These are phyloP conservation scores for Anabacerthia variegaticeps DNA, from an alignment of 2,797 vertebrate genomes.

Conservation along the genomic window DNA sequence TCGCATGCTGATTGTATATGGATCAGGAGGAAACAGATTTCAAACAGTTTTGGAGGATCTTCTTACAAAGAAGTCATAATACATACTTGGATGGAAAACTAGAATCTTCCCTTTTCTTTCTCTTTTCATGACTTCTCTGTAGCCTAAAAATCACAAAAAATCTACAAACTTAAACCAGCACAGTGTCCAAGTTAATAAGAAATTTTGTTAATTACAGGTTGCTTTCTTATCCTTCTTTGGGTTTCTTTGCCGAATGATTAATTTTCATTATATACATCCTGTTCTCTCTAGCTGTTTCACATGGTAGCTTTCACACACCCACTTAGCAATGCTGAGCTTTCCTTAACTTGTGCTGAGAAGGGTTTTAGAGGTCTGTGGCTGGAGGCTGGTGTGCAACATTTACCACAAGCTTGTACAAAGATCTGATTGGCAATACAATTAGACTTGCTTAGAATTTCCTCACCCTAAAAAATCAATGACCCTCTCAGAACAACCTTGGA, in stretches of 20 bases:
- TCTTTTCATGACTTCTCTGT: not conserved
- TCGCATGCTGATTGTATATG: not conserved
- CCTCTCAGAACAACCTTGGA: not conserved
- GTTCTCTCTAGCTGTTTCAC: slow-evolving; percentile 13
- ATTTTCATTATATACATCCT: not conserved
- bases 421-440: not conserved
- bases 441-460: not conserved
- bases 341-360: slow-evolving; percentile 14
- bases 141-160: not conserved
- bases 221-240: not conserved
- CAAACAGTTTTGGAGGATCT: not conserved
- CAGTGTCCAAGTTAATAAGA: not conserved
- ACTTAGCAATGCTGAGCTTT: not conserved
- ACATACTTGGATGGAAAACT: not conserved
- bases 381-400: not conserved
- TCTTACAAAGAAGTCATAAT: not conserved
- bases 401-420: not conserved
- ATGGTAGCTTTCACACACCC: not conserved
- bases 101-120: not conserved
- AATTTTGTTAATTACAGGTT: not conserved
- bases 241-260: not conserved
- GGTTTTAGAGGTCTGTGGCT: not conserved
- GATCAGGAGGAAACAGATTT: not conserved
- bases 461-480: not conserved
- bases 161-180: not conserved